Conservation (phyloP, 2,113 vertebrate genomes). For the Chinchilla lanigera region DNA sequence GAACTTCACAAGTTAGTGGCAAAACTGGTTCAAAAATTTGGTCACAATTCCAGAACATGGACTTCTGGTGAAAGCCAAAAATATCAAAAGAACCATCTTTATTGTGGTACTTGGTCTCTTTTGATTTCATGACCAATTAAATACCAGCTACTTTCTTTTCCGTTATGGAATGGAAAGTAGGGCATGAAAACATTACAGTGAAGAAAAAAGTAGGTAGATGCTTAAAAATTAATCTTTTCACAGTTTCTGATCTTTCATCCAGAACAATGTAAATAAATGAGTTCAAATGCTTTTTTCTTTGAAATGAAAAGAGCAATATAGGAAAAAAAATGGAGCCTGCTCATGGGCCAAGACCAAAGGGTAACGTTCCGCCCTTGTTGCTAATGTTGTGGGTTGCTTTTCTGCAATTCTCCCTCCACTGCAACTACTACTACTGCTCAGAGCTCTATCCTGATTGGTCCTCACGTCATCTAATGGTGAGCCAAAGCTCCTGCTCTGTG, state of each 20-base stretch:
- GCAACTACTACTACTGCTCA: constrained; percentile 31
- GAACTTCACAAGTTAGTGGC: constrained; percentile 61
- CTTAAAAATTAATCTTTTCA: constrained; percentile 56
- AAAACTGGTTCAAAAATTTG: constrained; percentile 66
- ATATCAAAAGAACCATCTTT: constrained; percentile 63
- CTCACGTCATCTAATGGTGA: constrained; percentile 67
- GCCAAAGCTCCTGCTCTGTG: constrained; percentile 20
- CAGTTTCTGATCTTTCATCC: constrained; percentile 8
- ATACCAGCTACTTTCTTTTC: constrained; percentile 64
- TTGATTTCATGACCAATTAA: constrained; percentile 64
- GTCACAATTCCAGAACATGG: constrained; percentile 68
- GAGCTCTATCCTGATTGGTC: constrained; percentile 54
- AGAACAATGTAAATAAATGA: constrained; percentile 55
- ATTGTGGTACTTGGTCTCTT: constrained; percentile 39
- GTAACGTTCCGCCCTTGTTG: constrained; percentile 70
- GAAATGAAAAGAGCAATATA: constrained; percentile 51
- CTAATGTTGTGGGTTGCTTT: constrained; percentile 67
- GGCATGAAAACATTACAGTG: not conserved
- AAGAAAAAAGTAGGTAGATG: not conserved
- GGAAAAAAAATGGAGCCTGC: not conserved
- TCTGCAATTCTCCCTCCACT: constrained; percentile 64
- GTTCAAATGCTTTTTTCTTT: constrained; percentile 17
- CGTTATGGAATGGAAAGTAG: constrained; percentile 29
- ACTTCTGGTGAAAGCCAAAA: constrained; percentile 65
- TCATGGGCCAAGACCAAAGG: constrained; percentile 62